Conservation (phyloP, 2,888 invertebrate genomes). For the Apoda limacodes region DNA sequence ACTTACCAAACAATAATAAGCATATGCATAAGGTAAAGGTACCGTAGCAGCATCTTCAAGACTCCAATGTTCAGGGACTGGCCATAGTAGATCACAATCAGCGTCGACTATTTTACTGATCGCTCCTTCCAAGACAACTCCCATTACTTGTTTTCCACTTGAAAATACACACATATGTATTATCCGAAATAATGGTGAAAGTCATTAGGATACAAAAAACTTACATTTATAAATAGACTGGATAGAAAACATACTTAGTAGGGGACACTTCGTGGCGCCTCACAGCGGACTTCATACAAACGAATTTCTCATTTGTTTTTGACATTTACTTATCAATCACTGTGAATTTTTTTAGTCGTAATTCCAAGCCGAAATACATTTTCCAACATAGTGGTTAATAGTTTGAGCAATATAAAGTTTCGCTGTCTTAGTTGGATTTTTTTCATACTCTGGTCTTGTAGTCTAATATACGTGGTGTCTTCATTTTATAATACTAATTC, state of each 20-base stretch:
- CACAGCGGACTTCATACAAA: too few species aligned
- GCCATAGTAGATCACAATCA: constrained; percentile 62
- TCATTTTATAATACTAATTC: too few species aligned
- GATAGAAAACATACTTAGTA: background rate
- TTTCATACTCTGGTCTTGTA: too few species aligned
- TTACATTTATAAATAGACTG: background rate
- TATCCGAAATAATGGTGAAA: background rate
- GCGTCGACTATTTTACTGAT: constrained; percentile 62
- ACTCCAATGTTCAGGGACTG: constrained; percentile 73
- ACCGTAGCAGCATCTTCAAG: constrained; percentile 76
- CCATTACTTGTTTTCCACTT: constrained; percentile 67
- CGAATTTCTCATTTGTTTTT: too few species aligned
- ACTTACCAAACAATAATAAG: constrained; percentile 27
- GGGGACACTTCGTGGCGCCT: too few species aligned
- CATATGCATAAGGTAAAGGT: constrained; percentile 74
- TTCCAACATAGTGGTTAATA: too few species aligned
- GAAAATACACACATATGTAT: background rate
- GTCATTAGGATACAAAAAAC: background rate
- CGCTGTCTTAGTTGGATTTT: too few species aligned
- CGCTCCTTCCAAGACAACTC: constrained; percentile 54
- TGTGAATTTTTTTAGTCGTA: too few species aligned
- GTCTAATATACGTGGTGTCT: too few species aligned
- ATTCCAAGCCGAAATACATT: too few species aligned
- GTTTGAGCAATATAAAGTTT: too few species aligned
- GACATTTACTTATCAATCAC: too few species aligned